Conservation (phyloP, 2,797 vertebrate species). For the Botia kubotai region DNA sequence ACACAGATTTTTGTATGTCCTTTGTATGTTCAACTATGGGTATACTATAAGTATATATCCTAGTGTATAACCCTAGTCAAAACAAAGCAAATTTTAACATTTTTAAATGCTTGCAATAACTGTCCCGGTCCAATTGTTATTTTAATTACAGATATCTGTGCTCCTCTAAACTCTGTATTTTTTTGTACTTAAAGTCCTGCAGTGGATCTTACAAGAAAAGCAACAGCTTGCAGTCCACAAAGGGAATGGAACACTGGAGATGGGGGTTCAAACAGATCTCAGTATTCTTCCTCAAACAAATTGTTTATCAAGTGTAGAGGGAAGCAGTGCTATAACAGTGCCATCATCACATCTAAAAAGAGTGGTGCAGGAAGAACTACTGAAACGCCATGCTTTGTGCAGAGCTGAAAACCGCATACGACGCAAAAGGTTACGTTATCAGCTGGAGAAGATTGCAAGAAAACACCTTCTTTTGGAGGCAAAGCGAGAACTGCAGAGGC, state of each 20-base stretch:
- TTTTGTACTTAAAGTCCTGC: slow-evolving; percentile 80
- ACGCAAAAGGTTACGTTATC: slow-evolving; percentile 83
- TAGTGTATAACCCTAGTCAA: too few relatives aligned
- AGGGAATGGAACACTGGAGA: slow-evolving; percentile 78
- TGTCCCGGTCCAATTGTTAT: not conserved
- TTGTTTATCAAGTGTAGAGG: slow-evolving; percentile 38
- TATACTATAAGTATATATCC: too few relatives aligned
- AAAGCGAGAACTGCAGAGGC: slow-evolving; percentile 84
- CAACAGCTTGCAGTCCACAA: slow-evolving; percentile 72
- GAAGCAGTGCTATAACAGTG: slow-evolving; percentile 60
- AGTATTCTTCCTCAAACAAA: slow-evolving; percentile 47
- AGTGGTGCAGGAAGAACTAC: slow-evolving; percentile 83
- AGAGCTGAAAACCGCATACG: slow-evolving; percentile 80
- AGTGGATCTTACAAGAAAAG: slow-evolving; percentile 87
- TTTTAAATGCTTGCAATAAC: too few relatives aligned
- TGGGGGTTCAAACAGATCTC: slow-evolving; percentile 82
- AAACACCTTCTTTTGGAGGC: slow-evolving; percentile 88
- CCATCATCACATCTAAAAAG: slow-evolving; percentile 73
- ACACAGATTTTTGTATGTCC: too few relatives aligned
- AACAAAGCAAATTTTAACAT: too few relatives aligned
- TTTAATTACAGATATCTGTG: not conserved
- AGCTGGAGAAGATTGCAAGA: slow-evolving; percentile 86
- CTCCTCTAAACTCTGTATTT: slow-evolving; percentile 20
- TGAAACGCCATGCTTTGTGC: slow-evolving; percentile 79
- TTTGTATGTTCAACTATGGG: too few relatives aligned